These are phyloP conservation scores for Blera fallax DNA, from an alignment of 2,888 invertebrate genomes.

Conservation along the genomic window DNA sequence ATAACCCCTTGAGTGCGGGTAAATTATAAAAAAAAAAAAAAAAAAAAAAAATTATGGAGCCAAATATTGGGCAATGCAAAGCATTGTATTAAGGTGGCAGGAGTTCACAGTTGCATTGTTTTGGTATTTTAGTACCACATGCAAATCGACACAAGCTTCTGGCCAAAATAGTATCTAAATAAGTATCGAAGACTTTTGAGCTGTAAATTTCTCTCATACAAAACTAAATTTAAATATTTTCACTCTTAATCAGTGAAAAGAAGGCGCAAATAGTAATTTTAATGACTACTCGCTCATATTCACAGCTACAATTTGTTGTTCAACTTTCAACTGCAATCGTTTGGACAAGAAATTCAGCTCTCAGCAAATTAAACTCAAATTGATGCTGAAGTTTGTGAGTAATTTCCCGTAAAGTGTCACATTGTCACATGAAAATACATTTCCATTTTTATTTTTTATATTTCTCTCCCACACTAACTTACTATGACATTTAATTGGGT, in stretches of 20 bases:
- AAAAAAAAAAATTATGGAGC: too few relatives aligned
- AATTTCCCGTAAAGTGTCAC: neutral
- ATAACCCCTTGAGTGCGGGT: too few relatives aligned
- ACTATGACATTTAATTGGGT: neutral
- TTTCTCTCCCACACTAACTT: neutral
- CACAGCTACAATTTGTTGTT: too few relatives aligned
- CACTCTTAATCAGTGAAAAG: too few relatives aligned
- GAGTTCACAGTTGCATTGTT: neutral
- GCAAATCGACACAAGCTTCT: too few relatives aligned
- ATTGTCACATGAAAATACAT: neutral
- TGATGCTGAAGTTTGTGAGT: neutral
- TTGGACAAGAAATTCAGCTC: neutral
- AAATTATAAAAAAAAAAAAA: too few relatives aligned
- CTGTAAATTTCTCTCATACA: too few relatives aligned
- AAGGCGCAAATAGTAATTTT: too few relatives aligned
- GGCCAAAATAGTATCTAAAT: too few relatives aligned
- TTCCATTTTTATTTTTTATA: neutral
- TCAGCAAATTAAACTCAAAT: neutral
- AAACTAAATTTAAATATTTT: too few relatives aligned
- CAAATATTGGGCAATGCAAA: slow-evolving; percentile 30
- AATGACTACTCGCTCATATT: too few relatives aligned
- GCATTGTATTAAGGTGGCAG: neutral
- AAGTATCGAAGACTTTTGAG: too few relatives aligned
- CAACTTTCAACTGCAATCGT: neutral
- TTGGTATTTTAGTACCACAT: neutral